Evolutionary conservation across 92 coral and sea anemone species (phyloP).

Genomic region (Desmophyllum pertusum): DNA sequence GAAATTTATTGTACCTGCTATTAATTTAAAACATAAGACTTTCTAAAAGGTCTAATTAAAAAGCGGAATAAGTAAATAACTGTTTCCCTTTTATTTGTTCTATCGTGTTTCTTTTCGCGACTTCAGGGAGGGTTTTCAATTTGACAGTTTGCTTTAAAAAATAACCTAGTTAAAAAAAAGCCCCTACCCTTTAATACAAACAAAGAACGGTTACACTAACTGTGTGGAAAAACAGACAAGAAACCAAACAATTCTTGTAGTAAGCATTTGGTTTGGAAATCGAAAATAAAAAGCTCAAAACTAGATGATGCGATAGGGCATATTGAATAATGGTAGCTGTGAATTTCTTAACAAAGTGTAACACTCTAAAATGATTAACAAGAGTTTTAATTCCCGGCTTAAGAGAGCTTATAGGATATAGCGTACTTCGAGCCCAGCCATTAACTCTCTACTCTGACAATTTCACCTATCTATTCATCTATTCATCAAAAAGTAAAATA

Average conservation of each 20-base stretch:
- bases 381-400: slow-evolving; percentile 10
- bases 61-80: too few relatives aligned
- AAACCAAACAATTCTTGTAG: neutral
- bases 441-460: neutral
- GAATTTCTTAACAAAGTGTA: neutral
- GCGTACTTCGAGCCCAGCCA: neutral
- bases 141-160: slow-evolving; percentile 5
- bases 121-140: neutral
- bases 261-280: neutral
- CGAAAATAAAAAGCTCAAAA: neutral
- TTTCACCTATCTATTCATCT: neutral
- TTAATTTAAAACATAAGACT: neutral
- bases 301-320: neutral
- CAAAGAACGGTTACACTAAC: neutral
- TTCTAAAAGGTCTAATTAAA: neutral
- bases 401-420: neutral
- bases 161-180: neutral
- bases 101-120: neutral
- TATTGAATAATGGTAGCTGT: neutral
- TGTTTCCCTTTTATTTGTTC: neutral
- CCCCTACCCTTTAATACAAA: neutral
- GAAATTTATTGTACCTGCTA: neutral
- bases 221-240: neutral
- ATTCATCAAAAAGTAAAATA: neutral
- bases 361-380: slow-evolving; percentile 7